Conservation (phyloP, 2,113 vertebrate genomes). For the Mastomys coucha region DNA sequence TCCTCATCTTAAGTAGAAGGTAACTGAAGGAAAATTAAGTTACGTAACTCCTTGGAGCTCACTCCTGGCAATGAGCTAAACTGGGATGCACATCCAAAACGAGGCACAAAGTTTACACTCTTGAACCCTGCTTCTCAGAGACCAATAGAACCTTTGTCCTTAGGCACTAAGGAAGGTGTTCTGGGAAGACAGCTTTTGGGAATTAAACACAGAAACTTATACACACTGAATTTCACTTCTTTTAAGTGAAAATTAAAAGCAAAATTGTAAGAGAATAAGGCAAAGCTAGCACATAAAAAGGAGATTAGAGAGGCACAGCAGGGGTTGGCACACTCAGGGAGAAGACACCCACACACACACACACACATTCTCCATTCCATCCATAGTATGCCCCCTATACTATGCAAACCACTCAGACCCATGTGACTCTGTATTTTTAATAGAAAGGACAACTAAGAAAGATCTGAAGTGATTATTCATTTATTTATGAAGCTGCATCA, state of each 20-base stretch:
- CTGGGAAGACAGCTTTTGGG: not conserved
- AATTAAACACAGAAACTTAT: not conserved
- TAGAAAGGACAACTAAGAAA: constrained; percentile 16
- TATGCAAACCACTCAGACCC: not conserved
- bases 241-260: not conserved
- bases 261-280: not conserved
- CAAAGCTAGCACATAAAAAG: not conserved
- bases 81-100: not conserved
- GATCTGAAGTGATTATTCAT: not conserved
- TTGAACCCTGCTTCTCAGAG: not conserved
- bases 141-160: not conserved
- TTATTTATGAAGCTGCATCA: not conserved
- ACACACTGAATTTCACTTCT: not conserved
- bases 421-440: not conserved
- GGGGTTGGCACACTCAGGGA: not conserved
- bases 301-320: not conserved
- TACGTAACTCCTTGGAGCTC: not conserved
- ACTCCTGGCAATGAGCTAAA: not conserved
- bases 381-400: fast-evolving
- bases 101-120: not conserved
- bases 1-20: not conserved
- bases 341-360: too few relatives aligned
- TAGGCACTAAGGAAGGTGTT: not conserved
- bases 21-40: not conserved
- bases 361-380: too few relatives aligned